These are phyloP conservation scores for Ibidorhyncha struthersii DNA, from an alignment of 2,113 vertebrate genomes.

Conservation along the genomic window DNA sequence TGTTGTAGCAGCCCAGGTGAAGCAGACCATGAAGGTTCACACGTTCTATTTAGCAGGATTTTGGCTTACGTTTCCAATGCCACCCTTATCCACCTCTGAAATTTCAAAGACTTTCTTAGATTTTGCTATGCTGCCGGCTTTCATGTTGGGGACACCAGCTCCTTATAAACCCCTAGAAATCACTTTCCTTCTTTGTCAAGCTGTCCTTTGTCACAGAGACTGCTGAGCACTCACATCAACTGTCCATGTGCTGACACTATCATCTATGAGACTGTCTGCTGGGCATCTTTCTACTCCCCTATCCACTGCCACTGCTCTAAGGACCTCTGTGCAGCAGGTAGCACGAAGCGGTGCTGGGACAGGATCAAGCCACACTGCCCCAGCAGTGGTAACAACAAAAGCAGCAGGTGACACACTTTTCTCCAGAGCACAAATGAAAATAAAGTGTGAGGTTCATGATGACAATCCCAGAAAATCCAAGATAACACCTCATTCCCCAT, in stretches of 20 bases:
- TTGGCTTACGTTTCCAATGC: neutral
- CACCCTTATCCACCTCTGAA: neutral
- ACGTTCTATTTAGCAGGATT: neutral
- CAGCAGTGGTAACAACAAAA: neutral
- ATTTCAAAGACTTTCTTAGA: neutral
- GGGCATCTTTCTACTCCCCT: neutral
- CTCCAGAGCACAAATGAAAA: neutral
- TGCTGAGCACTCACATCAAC: rapidly evolving
- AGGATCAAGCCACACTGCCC: neutral
- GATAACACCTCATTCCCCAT: neutral
- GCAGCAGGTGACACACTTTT: neutral
- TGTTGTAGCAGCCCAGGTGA: neutral
- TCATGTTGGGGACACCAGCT: neutral
- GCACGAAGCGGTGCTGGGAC: neutral
- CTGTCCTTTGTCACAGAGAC: neutral
- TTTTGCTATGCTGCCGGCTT: neutral
- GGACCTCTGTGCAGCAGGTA: neutral
- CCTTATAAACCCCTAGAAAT: neutral
- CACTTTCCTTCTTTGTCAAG: neutral
- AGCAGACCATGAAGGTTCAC: neutral
- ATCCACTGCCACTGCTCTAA: neutral
- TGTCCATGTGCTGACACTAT: neutral
- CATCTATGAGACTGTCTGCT: neutral
- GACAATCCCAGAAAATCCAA: neutral
- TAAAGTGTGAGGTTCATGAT: neutral